Percentiles rank a stretch among this genome's conserved stretches.
phyloP scores from a whole-genome alignment of 1,140 invertebrate genomes.

The Venturia canescens region DNA sequence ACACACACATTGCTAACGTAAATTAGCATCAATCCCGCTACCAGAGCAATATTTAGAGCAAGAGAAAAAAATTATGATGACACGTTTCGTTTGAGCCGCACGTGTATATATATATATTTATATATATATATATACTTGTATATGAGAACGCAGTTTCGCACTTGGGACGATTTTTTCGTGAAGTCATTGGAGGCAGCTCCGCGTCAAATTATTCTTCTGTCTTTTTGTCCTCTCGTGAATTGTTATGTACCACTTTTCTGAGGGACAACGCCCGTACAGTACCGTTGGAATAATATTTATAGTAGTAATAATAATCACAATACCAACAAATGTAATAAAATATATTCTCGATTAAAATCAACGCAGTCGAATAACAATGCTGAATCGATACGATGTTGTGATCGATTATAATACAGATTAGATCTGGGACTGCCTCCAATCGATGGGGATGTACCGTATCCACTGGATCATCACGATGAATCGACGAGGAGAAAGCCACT shows the following conservation, averaged over 20 bases:
- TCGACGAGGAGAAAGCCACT: slow-evolving; percentile 32
- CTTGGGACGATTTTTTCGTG: slow-evolving; percentile 27
- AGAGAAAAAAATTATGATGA: not conserved
- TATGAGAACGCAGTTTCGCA: slow-evolving; percentile 26
- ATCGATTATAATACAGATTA: not conserved
- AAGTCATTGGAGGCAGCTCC: slow-evolving; percentile 23
- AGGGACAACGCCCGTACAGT: too few relatives aligned
- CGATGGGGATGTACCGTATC: slow-evolving; percentile 32
- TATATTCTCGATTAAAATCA: not conserved
- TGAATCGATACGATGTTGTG: not conserved
- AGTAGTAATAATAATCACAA: not conserved
- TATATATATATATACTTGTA: too few relatives aligned
- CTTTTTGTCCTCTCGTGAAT: too few relatives aligned
- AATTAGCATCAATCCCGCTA: not conserved
- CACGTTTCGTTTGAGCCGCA: slow-evolving; percentile 28
- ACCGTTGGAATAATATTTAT: too few relatives aligned
- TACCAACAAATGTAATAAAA: not conserved
- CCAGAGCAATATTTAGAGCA: not conserved
- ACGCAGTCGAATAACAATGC: not conserved
- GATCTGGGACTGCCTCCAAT: slow-evolving; percentile 27
- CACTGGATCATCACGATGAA: slow-evolving; percentile 39
- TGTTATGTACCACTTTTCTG: too few relatives aligned
- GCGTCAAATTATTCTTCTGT: not conserved
- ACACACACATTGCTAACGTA: slow-evolving; percentile 5
- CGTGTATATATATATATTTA: too few relatives aligned